These are phyloP conservation scores for Rhagoletis pomonella DNA, from an alignment of 1,140 invertebrate genomes.

Conservation along the genomic window DNA sequence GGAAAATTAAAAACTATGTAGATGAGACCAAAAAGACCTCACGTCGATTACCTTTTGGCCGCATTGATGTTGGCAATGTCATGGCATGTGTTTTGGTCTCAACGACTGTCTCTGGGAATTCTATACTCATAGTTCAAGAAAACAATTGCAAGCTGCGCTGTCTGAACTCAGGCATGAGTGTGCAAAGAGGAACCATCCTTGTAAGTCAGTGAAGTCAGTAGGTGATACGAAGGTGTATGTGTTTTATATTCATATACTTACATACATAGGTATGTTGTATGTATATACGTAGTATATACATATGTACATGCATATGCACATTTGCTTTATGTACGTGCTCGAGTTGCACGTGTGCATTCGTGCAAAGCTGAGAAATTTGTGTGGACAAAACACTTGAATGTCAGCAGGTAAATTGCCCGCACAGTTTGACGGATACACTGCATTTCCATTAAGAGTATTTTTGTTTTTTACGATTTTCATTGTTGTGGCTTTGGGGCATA, in stretches of 20 bases:
- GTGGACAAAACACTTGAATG: neutral
- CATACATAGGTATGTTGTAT: too few species aligned
- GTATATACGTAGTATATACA: too few species aligned
- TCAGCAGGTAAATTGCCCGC: neutral
- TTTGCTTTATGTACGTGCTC: neutral
- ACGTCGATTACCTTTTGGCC: neutral
- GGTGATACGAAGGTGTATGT: too few species aligned
- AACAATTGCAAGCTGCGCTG: too few species aligned
- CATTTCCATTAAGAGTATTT: neutral
- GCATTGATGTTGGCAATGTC: neutral
- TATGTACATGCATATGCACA: too few species aligned
- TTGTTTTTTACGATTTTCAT: neutral
- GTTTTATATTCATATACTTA: too few species aligned
- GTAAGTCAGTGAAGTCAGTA: too few species aligned
- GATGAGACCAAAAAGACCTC: too few species aligned
- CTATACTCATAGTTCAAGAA: too few species aligned
- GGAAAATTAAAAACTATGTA: neutral
- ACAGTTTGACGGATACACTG: conserved; percentile 4
- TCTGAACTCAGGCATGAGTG: too few species aligned
- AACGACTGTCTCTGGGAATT: neutral
- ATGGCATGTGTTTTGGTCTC: neutral
- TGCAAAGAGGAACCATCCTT: too few species aligned
- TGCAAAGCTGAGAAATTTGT: conserved; percentile 8
- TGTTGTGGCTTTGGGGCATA: neutral
- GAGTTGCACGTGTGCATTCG: neutral